A percentile compares a stretch with the other conserved stretches of the same genome.
Evolutionary conservation across 2,797 vertebrate species (phyloP).

Genomic region (Hafferia zeledoni): DNA sequence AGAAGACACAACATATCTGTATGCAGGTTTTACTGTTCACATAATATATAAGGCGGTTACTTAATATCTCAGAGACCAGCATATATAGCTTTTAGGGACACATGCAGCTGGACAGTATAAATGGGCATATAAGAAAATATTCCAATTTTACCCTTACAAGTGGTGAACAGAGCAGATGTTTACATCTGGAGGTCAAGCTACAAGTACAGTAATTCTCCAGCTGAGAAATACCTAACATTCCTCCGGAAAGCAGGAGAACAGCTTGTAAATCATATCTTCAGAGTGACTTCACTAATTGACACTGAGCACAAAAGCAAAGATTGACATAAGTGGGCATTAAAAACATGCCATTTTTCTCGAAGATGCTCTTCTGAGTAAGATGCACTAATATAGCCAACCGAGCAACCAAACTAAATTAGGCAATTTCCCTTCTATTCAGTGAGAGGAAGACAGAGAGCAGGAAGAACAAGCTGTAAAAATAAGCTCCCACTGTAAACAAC

Average conservation of each 20-base stretch:
- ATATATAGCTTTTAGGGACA: background rate
- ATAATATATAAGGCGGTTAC: background rate
- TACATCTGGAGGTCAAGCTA: slow-evolving; percentile 30
- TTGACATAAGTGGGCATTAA: background rate
- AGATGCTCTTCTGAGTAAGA: background rate
- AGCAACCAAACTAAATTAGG: slow-evolving; percentile 14
- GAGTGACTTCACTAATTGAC: background rate
- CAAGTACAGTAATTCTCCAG: background rate
- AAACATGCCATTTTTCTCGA: background rate
- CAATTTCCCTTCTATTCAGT: background rate
- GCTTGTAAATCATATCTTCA: background rate
- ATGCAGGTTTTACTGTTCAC: background rate
- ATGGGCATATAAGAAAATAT: background rate
- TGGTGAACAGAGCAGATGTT: slow-evolving; percentile 12
- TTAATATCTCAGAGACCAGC: background rate
- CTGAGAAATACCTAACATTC: slow-evolving; percentile 5
- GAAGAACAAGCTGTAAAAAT: slow-evolving; percentile 15
- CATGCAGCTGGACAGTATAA: background rate
- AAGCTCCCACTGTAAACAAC: background rate
- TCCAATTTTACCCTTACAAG: slow-evolving; percentile 4
- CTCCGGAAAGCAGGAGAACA: background rate
- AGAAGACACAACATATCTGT: background rate
- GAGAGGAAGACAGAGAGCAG: background rate
- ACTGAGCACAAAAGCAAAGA: background rate
- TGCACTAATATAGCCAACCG: background rate